These are phyloP conservation scores for Papilio protenor DNA, from an alignment of 2,888 invertebrate genomes.

Conservation along the genomic window DNA sequence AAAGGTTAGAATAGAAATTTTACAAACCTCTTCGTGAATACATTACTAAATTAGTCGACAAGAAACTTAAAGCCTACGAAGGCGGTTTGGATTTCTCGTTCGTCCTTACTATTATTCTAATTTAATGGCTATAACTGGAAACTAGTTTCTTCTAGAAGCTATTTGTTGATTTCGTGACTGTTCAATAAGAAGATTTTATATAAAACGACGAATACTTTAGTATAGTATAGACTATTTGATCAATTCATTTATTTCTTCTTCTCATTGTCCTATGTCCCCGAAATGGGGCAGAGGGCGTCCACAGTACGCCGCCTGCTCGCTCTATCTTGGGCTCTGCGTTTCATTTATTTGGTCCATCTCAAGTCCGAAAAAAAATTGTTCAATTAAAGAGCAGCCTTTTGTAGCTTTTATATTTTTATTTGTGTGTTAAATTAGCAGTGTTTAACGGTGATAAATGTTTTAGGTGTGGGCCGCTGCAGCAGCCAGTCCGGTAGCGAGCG, in stretches of 20 bases:
- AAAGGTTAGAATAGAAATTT: neutral
- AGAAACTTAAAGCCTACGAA: conserved; percentile 6
- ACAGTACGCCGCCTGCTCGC: no score
- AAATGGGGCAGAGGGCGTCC: no score
- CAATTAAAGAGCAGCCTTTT: neutral
- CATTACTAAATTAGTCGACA: neutral
- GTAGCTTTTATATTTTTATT: neutral
- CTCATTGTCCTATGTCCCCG: no score
- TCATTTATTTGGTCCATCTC: neutral
- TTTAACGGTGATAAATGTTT: conserved; percentile 47
- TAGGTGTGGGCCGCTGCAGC: conserved; percentile 82
- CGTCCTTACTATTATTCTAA: conserved; percentile 20
- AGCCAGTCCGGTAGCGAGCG: conserved; percentile 84
- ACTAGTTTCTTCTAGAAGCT: conserved; percentile 16
- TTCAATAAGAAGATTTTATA: neutral
- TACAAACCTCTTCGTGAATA: neutral
- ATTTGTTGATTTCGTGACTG: neutral
- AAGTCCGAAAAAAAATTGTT: neutral
- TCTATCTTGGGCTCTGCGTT: neutral
- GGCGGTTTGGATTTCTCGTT: conserved; percentile 1
- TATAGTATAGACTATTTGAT: neutral
- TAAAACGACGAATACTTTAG: neutral
- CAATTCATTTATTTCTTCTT: neutral
- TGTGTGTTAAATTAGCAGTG: neutral
- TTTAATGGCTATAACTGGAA: conserved; percentile 18